Evolutionary conservation across 1,140 invertebrate genomes (phyloP).

Genomic region (Caenorhabditis briggsae): DNA sequence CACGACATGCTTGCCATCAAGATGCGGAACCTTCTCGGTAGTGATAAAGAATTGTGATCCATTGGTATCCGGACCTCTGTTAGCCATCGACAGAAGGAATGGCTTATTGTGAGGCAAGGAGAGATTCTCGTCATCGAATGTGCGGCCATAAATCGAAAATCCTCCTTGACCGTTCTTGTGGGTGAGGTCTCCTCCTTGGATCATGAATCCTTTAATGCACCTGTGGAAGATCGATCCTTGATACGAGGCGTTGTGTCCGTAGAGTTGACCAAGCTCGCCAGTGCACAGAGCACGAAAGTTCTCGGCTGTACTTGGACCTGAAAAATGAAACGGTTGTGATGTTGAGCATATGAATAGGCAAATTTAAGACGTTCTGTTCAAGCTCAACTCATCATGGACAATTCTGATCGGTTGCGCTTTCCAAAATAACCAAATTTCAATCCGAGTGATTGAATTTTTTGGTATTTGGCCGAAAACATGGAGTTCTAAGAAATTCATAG

Average conservation of each 20-base stretch:
- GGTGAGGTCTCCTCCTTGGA: slow-evolving; percentile 83
- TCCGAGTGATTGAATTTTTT: too few relatives aligned
- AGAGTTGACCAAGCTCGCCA: slow-evolving; percentile 81
- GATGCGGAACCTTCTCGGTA: slow-evolving; percentile 79
- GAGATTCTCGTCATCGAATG: slow-evolving; percentile 98
- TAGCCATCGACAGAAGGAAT: slow-evolving; percentile 76
- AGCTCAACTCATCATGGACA: too few relatives aligned
- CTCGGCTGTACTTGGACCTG: slow-evolving; percentile 73
- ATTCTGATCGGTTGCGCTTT: too few relatives aligned
- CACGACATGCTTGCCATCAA: slow-evolving; percentile 71
- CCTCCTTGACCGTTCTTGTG: slow-evolving; percentile 91
- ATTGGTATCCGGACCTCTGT: slow-evolving; percentile 66
- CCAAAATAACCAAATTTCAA: too few relatives aligned
- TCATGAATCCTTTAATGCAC: slow-evolving; percentile 98
- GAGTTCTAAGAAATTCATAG: too few relatives aligned
- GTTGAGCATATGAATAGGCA: slow-evolving; percentile 83
- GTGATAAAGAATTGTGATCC: slow-evolving; percentile 99
- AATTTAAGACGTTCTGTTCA: too few relatives aligned
- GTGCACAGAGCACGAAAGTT: slow-evolving; percentile 81
- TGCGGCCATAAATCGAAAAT: slow-evolving; percentile 94
- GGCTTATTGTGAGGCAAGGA: slow-evolving; percentile 85
- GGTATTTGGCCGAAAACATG: too few relatives aligned
- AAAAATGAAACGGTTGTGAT: slow-evolving; percentile 72
- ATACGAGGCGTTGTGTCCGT: slow-evolving; percentile 90
- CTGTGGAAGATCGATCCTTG: slow-evolving; percentile 81